Evolutionary conservation across 2,888 invertebrate genomes (phyloP), one percentile per base, ranked within the genome.

Genomic region (Zonitis immaculata): DNA sequence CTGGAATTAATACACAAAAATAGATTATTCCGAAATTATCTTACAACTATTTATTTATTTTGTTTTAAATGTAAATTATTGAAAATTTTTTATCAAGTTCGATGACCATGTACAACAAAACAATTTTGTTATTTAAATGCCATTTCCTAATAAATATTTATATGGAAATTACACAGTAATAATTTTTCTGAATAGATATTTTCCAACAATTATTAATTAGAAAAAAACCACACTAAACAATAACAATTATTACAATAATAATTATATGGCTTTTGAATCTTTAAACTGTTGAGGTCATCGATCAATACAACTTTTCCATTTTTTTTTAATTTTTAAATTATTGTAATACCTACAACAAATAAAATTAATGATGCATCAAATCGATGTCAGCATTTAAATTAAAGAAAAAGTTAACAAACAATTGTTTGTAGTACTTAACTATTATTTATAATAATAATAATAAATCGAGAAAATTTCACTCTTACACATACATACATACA

Each of bases 1-100:
- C 75, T 76, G 60, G 14, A 64, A 63, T 8, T 46, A 59, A 54
- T 52, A 45, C 53, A 42, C 30, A 45, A 25, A 49, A 49, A 11
- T 26, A 16, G 16, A 35, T 7, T 39, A 39, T 5, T 11, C 11
- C 20, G 39, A 39, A 39, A 39, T 18, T 39, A 39, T 20, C 39
- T 20, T 39, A 11, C 18, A 20, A 3, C 20, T 39, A 39, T 39
- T 39, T 39, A 20, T 35, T 32, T 18, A 12, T n/a, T 35, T 39
- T 16, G 16, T 39, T n/a, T 20, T 39, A 18, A 9, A 39, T 39
- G n/a, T 5, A n/a, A 39, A 39, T 39, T 20, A 39, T 39, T 20
- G 20, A 18, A 39, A 39, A 39, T 18, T n/a, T 2, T 8, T n/a
- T n/a, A n/a, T n/a, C n/a, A n/a, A 39, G 39, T 39, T 39, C 39